A percentile compares a stretch with the other conserved stretches of the same genome.
These are phyloP conservation scores for Galago senegalensis DNA, from an alignment of 2,797 vertebrate genomes.

Conservation along the genomic window DNA sequence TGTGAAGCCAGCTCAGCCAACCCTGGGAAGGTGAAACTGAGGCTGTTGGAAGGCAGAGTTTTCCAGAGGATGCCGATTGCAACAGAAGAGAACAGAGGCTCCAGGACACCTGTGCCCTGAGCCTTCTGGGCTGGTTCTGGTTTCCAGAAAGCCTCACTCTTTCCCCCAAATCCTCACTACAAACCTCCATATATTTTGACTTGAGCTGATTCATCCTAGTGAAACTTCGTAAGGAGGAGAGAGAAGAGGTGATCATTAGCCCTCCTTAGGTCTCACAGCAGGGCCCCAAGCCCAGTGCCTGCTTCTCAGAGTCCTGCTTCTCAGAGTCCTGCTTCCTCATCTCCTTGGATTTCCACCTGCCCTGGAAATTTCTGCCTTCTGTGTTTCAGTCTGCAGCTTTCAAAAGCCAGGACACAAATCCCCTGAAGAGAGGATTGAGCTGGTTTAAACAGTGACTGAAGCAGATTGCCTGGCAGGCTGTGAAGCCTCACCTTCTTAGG, in stretches of 20 bases:
- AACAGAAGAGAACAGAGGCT: not conserved
- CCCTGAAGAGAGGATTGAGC: not conserved
- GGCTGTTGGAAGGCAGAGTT: not conserved
- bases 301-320: not conserved
- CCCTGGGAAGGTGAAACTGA: not conserved
- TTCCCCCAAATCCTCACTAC: not conserved
- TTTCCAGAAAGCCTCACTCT: not conserved
- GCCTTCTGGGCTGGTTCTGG: no score
- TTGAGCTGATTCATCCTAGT: not conserved
- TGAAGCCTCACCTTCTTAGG: not conserved
- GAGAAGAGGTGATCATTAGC: fast-evolving
- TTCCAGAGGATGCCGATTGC: not conserved
- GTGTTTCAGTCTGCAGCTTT: not conserved
- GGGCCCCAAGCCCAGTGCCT: not conserved
- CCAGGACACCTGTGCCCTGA: not conserved
- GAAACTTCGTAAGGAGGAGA: not conserved
- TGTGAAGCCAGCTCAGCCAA: not conserved
- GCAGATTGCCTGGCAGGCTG: not conserved
- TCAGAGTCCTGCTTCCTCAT: not conserved
- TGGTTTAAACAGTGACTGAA: not conserved
- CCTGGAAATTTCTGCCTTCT: not conserved
- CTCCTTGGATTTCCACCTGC: not conserved
- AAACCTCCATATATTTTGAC: not conserved
- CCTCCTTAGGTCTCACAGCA: not conserved
- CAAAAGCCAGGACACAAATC: not conserved